Evolutionary conservation across 2,797 vertebrate species (phyloP), one percentile per base, ranked within the genome.

Genomic region (Coccyzus lansbergi): DNA sequence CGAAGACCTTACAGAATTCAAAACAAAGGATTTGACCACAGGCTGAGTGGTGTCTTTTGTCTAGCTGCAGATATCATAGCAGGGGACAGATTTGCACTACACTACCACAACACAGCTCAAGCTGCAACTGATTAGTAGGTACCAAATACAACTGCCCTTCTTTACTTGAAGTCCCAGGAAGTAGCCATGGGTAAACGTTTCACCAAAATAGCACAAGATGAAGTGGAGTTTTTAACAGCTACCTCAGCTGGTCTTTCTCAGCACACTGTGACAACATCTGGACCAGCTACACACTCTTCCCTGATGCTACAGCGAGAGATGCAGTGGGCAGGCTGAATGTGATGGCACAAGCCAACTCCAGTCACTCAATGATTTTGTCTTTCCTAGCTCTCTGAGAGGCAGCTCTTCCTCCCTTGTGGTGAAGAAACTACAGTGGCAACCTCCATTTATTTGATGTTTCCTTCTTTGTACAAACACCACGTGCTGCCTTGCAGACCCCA

Each of bases 71-170:
- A 93, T 91, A 86, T 91, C 94, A 94, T 88, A 92, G 95, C 86
- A 86, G 94, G 88, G 76, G 82, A 58, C n/a, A 71, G 86, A 88
- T 96, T 95, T 92, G 94, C 95, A 94, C 91, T 94, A 82, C 80
- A 67, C 94, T 93, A 90, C 92, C 82, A 76, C 76, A 86, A 83
- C 84, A 79, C 77, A 86, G 67, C 86, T 92, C 34, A 88, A 81
- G 93, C 80, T 91, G 86, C 69, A 88, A 75, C 52, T 94, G 91
- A 95, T 95, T 94, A 96, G 76, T 58, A 70, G 79, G 84, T 88
- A 91, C 72, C 52, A 86, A 95, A 63, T 25, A 67, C 55, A 87
- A 76, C 72, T 92, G 72, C 72, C 84, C 0, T 4, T 42, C 52
- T 90, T 69, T 87, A 55, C 85, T 90, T 83, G 64, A 62, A 91